Conservation (phyloP, 2,888 invertebrate genomes). For the Atethmia centrago region DNA sequence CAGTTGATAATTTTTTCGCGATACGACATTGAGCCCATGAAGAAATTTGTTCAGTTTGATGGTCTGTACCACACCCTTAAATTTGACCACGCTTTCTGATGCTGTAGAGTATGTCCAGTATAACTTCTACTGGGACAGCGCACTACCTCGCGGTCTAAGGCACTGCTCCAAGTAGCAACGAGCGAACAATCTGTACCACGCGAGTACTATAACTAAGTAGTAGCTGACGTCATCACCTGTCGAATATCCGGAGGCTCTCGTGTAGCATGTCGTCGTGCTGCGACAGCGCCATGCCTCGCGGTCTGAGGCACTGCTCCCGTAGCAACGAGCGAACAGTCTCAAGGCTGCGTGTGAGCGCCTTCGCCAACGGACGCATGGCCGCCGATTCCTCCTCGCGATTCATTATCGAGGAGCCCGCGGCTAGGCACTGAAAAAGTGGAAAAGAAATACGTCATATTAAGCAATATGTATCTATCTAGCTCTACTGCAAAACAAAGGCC, state of each 20-base stretch:
- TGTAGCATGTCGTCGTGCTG: constrained; percentile 93
- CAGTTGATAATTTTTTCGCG: too few relatives aligned
- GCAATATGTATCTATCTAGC: not conserved
- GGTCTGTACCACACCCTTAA: too few relatives aligned
- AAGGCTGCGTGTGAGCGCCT: constrained; percentile 98
- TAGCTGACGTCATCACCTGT: constrained; percentile 64
- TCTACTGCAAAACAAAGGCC: not conserved
- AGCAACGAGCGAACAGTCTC: constrained; percentile 97
- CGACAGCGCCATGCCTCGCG: constrained; percentile 89
- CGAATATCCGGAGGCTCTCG: constrained; percentile 93
- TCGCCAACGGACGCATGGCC: constrained; percentile 98
- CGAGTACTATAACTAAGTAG: not conserved
- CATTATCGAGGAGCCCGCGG: constrained; percentile 99
- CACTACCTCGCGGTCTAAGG: too few relatives aligned
- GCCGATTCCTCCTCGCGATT: constrained; percentile 99
- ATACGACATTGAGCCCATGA: too few relatives aligned
- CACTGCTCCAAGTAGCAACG: not conserved
- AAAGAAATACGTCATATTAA: constrained; percentile 53
- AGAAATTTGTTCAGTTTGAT: too few relatives aligned
- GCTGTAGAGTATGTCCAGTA: too few relatives aligned
- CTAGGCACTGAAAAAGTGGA: constrained; percentile 95
- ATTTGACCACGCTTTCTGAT: too few relatives aligned
- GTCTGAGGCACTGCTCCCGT: constrained; percentile 96
- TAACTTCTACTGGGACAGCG: too few relatives aligned
- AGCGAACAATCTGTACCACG: not conserved